Evolutionary conservation across 37 sponge, comb jelly and placozoan species (phyloP), one percentile per base, ranked within the genome.

Genomic region (Amphimedon queenslandica): DNA sequence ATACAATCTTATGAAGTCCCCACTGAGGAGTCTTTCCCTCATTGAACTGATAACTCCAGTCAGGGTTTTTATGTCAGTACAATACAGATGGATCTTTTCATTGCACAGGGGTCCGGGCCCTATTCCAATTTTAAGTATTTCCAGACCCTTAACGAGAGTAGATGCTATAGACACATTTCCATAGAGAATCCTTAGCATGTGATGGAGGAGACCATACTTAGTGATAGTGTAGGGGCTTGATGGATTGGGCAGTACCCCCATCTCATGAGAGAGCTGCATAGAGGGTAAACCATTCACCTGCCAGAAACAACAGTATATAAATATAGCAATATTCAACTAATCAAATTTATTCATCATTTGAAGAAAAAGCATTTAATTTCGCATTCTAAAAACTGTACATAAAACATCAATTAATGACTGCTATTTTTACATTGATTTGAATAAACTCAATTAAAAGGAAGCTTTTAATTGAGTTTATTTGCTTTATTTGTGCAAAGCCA

Each of bases 251-350:
- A 73, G 75, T 33, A 82, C 94, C 0, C 94, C 94, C 4, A 88
- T 60, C 27, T 88, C 87, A 66, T 93, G 89, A 0, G 94, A 88
- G 37, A 93, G 79, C 66, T 93, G 94, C 90, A 93, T 93, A 20
- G 90, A 88, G 16, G 94, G 94, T 27, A 93, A 64, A 23, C 94
- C 94, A 75, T 93, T 93, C 42, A 91, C 84, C 92, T 90, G 56
- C n/a, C n/a, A n/a, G n/a, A n/a, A n/a, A n/a, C n/a, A n/a, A n/a
- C n/a, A n/a, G n/a, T n/a, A n/a, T n/a, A n/a, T n/a, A n/a, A n/a
- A n/a, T n/a, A n/a, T n/a, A n/a, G n/a, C n/a, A n/a, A n/a, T n/a
- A n/a, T n/a, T n/a, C n/a, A n/a, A n/a, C n/a, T n/a, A n/a, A n/a
- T n/a, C n/a, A n/a, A n/a, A n/a, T n/a, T n/a, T n/a, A n/a, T n/a